Base-by-base conservation (phyloP, 2,113 vertebrate genomes). In the Holacanthus passer region DNA sequence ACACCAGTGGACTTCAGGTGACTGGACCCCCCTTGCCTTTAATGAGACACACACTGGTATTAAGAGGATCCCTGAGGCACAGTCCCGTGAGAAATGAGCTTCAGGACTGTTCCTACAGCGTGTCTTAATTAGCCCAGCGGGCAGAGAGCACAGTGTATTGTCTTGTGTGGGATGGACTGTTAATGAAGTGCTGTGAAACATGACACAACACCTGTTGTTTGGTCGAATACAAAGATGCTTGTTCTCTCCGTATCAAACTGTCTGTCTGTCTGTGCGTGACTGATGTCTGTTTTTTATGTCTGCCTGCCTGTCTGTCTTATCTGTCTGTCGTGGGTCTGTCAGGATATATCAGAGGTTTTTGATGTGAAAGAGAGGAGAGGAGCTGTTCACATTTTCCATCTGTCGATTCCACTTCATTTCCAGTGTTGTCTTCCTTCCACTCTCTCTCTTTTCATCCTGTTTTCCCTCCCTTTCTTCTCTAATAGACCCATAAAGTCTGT, bases 141-240 rank as follows among this genome's bases (percentile, higher is more conserved):
- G 75, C 78, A 87, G 82, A 77, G 70, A 85, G 82, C 79, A 73
- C 32, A 83, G 80, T 78, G 88, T 52, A 85, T 87, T 92, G 86
- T 89, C 82, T 72, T 75, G 86, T 85, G 86, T 89, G 84, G 82
- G 86, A 85, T 48, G 81, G 52, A 66, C 60, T 72, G 75, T 76
- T 90, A 82, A 88, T 84, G 88, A 87, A 71, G 83, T 58, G 55
- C 79, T 74, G 71, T 86, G 86, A 91, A 92, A 91, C 85, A 80
- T 81, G 87, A 91, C 85, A 90, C 91, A 82, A 88, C 93, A 92
- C 92, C 92, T 93, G 90, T 65, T 91, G 88, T 90, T 86, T 80
- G 72, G 62, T 29, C 43, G n/a, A 62, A 88, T 58, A 92, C 83
- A 92, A 91, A 88, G 87, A 91, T 91, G 87, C 77, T 88, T 88